Base-by-base conservation (phyloP, 2,888 invertebrate genomes). In the Dryobota labecula region DNA sequence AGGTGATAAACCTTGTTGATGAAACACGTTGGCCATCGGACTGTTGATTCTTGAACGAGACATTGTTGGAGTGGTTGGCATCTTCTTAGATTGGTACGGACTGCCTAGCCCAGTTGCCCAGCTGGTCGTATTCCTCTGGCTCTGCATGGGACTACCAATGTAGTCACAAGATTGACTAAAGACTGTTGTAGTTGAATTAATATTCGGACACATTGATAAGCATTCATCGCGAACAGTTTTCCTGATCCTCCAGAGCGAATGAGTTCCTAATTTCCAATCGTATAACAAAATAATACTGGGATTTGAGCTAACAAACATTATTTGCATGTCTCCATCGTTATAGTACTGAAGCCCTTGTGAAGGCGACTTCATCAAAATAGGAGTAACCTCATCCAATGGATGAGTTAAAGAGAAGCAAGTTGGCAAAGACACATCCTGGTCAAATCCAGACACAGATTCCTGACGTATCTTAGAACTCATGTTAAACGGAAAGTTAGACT, bases 321-420 rank as follows among this genome's bases (percentile, higher is more conserved):
- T 97, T 90, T 97, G 97, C 65, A 97, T 81, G 56, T 97, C 96
- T 0, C 96, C 96, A 85, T 97, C 97, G n/a, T 97, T 97, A 75
- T 97, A 96, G 84, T 97, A 96, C 68, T 96, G 96, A 0, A 97
- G 90, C 0, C 95, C 95, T 70, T 96, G 96, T 1, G 93, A 94
- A 75, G 97, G 96, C 24, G 97, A 97, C 88, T 97, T 98, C 76
- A 97, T 96, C 11, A 98, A 93, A 47, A 99, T 97, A 0, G 99
- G 99, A 69, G 98, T 97, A 38, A 99, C 97, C 93, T 99, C 99
- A 91, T 99, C 98, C 66, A 99, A 94, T 0, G 99, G 99, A 96
- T 99, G 99, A 0, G 98, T 96, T 72, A 99, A 93, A 13, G 98
- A 98, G 92, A 98, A 99, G 61, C 99, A 96, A 0, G 98, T 97